Evolutionary conservation across 2,113 vertebrate genomes (phyloP).

Genomic region (Smithornis capensis): DNA sequence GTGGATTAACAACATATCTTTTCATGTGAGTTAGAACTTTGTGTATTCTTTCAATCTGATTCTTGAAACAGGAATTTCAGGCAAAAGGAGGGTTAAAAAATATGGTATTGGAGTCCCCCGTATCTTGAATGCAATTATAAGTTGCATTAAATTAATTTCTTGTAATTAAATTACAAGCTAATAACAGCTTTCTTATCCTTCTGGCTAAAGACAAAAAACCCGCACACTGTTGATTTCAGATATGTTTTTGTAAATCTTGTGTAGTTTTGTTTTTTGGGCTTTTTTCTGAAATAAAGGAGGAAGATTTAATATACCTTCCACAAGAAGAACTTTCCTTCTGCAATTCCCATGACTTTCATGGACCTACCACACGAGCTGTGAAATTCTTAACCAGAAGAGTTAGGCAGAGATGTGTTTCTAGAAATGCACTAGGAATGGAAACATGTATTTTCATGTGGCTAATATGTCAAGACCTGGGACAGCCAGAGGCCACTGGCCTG

Average conservation of each 20-base stretch:
- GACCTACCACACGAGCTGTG: background rate
- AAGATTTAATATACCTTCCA: background rate
- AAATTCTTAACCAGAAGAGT: background rate
- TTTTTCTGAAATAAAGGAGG: background rate
- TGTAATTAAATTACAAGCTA: background rate
- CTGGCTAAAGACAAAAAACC: background rate
- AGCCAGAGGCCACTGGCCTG: slow-evolving; percentile 11
- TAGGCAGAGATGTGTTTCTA: background rate
- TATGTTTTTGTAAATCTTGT: background rate
- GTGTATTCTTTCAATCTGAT: background rate
- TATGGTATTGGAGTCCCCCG: background rate
- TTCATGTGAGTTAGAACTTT: background rate
- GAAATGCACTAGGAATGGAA: background rate
- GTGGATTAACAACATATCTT: background rate
- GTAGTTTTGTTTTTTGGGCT: background rate
- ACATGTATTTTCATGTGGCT: background rate
- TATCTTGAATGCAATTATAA: background rate
- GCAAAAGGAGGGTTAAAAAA: background rate
- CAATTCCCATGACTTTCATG: background rate
- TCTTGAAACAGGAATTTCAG: background rate
- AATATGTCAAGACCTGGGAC: background rate
- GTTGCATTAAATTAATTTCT: background rate
- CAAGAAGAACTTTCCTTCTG: background rate
- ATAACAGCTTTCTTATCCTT: background rate
- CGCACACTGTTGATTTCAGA: background rate